A percentile compares a stretch with the other conserved stretches of the same genome.
Conservation (phyloP, 2,797 vertebrate genomes). For the Carcharodon carcharias region DNA sequence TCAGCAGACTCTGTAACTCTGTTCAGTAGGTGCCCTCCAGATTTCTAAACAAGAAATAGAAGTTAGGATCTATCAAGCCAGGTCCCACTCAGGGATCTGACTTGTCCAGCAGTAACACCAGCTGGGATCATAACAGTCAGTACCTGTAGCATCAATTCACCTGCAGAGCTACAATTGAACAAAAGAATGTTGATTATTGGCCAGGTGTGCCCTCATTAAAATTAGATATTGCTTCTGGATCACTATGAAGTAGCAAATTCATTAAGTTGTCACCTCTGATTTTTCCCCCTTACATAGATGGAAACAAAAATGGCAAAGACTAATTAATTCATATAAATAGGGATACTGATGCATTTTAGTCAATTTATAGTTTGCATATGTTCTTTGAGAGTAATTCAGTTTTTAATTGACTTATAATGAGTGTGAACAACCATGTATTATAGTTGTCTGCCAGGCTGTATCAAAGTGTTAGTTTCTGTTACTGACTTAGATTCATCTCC, state of each 20-base stretch:
- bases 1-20: too few relatives aligned
- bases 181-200: not conserved
- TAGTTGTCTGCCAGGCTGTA: not conserved
- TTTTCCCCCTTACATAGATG: not conserved
- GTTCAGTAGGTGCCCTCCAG: too few relatives aligned
- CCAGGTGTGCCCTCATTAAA: not conserved
- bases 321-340: not conserved
- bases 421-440: not conserved
- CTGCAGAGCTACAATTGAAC: not conserved
- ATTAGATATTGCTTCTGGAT: not conserved
- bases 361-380: not conserved
- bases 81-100: too few relatives aligned
- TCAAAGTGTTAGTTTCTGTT: not conserved
- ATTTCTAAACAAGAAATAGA: too few relatives aligned
- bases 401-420: constrained; percentile 14
- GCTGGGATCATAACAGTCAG: too few relatives aligned
- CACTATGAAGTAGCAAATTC: not conserved
- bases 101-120: too few relatives aligned
- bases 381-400: not conserved
- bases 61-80: too few relatives aligned
- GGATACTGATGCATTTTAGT: not conserved
- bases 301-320: not conserved
- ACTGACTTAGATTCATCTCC: not conserved
- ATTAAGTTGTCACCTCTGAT: not conserved
- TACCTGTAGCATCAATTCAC: not conserved